Conservation (phyloP, 2,113 vertebrate genomes). For the Carassius gibelio region DNA sequence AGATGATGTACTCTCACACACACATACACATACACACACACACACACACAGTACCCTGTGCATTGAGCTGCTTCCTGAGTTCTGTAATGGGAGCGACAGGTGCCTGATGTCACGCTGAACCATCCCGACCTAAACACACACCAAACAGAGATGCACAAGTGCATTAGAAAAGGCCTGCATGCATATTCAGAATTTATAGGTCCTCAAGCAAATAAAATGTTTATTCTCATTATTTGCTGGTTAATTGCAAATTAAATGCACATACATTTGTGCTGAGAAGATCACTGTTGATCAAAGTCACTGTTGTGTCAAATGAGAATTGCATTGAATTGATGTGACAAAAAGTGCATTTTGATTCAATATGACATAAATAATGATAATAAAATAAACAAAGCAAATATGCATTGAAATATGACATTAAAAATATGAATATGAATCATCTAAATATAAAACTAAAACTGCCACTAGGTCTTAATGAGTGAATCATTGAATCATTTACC, state of each 20-base stretch:
- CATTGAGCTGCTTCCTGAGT: constrained; percentile 60
- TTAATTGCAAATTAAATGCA: background rate
- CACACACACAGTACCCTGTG: constrained; percentile 62
- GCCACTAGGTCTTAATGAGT: too few species aligned
- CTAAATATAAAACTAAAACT: too few species aligned
- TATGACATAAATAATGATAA: background rate
- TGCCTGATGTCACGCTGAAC: constrained; percentile 67
- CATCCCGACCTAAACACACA: constrained; percentile 62
- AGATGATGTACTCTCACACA: background rate
- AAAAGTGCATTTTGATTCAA: background rate
- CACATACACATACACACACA: background rate
- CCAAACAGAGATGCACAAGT: background rate
- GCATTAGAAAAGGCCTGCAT: background rate
- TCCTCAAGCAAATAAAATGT: background rate
- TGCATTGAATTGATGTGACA: background rate
- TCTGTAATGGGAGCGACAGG: constrained; percentile 67
- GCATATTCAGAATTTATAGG: background rate
- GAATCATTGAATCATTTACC: too few species aligned
- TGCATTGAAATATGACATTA: too few species aligned
- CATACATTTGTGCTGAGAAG: background rate
- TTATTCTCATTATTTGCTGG: background rate
- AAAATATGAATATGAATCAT: too few species aligned
- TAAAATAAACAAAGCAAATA: too few species aligned
- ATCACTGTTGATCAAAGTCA: too few species aligned
- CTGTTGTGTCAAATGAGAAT: too few species aligned